Evolutionary conservation across 2,113 vertebrate genomes (phyloP).

Genomic region (Nothocercus julius): DNA sequence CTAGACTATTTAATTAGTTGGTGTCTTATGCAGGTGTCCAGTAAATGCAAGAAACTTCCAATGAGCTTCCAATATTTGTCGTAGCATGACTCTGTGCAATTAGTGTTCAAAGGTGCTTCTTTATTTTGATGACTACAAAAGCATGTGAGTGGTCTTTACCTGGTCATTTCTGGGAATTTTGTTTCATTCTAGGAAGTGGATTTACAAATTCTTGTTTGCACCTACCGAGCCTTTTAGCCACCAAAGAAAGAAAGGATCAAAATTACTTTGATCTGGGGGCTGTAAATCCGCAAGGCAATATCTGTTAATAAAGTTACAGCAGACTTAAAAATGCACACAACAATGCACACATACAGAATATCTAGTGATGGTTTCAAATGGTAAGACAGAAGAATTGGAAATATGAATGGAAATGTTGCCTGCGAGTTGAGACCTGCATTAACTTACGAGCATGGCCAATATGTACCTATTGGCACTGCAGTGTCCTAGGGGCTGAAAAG

Average conservation of each 20-base stretch:
- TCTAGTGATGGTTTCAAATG: slow-evolving; percentile 21
- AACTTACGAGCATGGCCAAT: slow-evolving; percentile 73
- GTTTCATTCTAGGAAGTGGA: slow-evolving; percentile 60
- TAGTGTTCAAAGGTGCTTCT: slow-evolving; percentile 62
- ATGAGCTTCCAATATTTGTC: slow-evolving; percentile 62
- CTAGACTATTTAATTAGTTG: slow-evolving; percentile 58
- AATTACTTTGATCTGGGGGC: slow-evolving; percentile 67
- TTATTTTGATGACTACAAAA: slow-evolving; percentile 66
- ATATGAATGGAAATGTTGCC: slow-evolving; percentile 76
- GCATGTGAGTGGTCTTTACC: slow-evolving; percentile 71
- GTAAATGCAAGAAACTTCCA: slow-evolving; percentile 63
- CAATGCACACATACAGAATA: background rate
- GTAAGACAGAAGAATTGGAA: slow-evolving; percentile 32
- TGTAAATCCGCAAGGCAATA: slow-evolving; percentile 70
- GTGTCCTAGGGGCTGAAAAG: background rate
- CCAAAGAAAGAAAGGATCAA: slow-evolving; percentile 69
- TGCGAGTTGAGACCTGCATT: slow-evolving; percentile 32
- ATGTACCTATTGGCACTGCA: background rate
- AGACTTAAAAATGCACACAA: slow-evolving; percentile 33
- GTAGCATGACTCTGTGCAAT: slow-evolving; percentile 65
- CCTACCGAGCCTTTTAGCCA: slow-evolving; percentile 40
- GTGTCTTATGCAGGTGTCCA: slow-evolving; percentile 73
- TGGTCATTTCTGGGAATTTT: slow-evolving; percentile 68
- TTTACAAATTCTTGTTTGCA: slow-evolving; percentile 68
- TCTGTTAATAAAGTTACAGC: slow-evolving; percentile 73